phyloP scores from a whole-genome alignment of 2,797 vertebrate genomes.

The Silurus lanzhouensis region DNA sequence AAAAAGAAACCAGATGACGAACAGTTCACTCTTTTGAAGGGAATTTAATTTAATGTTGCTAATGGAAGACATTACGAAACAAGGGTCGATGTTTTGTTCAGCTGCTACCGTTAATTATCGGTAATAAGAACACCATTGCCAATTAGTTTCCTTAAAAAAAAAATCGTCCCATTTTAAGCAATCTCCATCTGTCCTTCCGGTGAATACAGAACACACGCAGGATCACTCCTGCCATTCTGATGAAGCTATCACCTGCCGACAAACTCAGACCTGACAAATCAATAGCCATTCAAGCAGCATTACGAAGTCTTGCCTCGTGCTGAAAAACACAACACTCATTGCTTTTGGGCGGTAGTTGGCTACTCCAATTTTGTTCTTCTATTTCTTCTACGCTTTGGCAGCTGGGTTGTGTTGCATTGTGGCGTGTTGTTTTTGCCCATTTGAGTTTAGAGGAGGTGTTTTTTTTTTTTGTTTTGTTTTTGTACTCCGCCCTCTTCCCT shows the following conservation, averaged over 20 bases:
- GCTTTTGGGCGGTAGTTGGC: slow-evolving; percentile 41
- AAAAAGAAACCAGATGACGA: slow-evolving; percentile 18
- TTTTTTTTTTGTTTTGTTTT: slow-evolving; percentile 19
- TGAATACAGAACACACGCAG: slow-evolving; percentile 36
- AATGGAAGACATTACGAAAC: slow-evolving; percentile 37
- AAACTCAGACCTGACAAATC: slow-evolving; percentile 56
- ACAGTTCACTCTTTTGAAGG: background rate
- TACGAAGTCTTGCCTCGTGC: slow-evolving; percentile 48
- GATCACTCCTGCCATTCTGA: slow-evolving; percentile 24
- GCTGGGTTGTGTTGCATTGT: slow-evolving; percentile 35
- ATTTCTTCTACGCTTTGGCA: background rate
- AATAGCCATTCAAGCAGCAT: slow-evolving; percentile 60
- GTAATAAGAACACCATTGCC: slow-evolving; percentile 16
- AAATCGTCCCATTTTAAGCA: slow-evolving; percentile 19
- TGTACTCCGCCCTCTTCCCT: slow-evolving; percentile 39
- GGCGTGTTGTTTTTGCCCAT: slow-evolving; percentile 8
- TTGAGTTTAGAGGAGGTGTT: slow-evolving; percentile 13
- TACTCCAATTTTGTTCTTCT: slow-evolving; percentile 15
- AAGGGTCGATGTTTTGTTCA: slow-evolving; percentile 6
- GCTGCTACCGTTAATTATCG: slow-evolving; percentile 1
- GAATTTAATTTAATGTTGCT: slow-evolving; percentile 8
- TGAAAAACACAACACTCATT: slow-evolving; percentile 36
- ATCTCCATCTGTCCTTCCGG: background rate
- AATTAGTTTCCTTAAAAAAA: background rate
- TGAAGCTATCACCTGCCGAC: slow-evolving; percentile 47